phyloP scores from a whole-genome alignment of 2,797 vertebrate genomes.

The Melanotaenia pygmaea region DNA sequence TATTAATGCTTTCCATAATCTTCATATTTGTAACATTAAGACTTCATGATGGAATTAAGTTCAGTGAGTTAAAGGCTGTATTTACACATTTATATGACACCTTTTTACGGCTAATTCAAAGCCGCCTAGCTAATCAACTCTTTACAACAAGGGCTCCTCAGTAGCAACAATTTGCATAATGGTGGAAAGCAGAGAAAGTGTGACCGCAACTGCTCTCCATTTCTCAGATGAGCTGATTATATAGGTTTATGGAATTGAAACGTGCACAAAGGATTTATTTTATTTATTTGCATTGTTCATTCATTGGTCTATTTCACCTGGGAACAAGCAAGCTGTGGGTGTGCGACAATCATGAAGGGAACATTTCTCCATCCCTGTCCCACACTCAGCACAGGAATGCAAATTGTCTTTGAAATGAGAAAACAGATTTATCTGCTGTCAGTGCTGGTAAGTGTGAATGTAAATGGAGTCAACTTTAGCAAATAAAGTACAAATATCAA shows the following conservation, averaged over 20 bases:
- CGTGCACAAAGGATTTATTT: conserved; percentile 67
- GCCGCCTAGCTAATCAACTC: conserved; percentile 79
- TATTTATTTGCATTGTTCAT: conserved; percentile 80
- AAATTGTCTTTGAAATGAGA: conserved; percentile 76
- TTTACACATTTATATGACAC: conserved; percentile 80
- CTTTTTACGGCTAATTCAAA: conserved; percentile 80
- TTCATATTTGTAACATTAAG: conserved; percentile 71
- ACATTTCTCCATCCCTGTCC: conserved; percentile 61
- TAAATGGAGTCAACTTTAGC: neutral
- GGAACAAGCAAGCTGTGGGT: conserved; percentile 62
- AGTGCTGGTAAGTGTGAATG: conserved; percentile 13
- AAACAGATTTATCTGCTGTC: conserved; percentile 66
- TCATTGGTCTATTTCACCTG: conserved; percentile 73
- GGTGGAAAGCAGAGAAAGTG: conserved; percentile 72
- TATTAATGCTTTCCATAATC: conserved; percentile 52
- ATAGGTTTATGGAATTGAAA: conserved; percentile 80
- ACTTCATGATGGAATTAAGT: conserved; percentile 79
- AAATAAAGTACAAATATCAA: neutral
- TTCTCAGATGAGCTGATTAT: conserved; percentile 72
- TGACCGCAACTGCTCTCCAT: conserved; percentile 72
- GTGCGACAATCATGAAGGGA: conserved; percentile 69
- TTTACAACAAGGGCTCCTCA: conserved; percentile 78
- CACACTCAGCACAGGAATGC: conserved; percentile 58
- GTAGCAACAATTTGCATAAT: conserved; percentile 82
- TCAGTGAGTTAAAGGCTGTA: conserved; percentile 75